phyloP scores from a whole-genome alignment of 2,113 vertebrate species.

The Myiozetetes cayanensis region DNA sequence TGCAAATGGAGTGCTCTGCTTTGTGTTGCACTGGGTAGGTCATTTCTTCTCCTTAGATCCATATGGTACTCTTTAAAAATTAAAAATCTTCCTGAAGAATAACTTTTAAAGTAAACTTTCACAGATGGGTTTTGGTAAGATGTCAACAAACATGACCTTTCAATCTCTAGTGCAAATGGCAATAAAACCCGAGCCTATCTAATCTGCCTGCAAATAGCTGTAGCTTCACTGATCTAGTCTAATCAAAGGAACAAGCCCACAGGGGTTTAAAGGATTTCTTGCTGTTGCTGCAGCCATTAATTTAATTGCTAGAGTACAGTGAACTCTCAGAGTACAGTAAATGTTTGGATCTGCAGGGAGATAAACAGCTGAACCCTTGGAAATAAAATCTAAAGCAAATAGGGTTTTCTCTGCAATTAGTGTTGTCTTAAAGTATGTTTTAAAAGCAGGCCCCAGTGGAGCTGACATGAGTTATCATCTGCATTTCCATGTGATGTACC shows the following conservation, averaged over 20 bases:
- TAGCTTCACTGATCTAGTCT: constrained; percentile 72
- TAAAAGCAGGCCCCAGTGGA: constrained; percentile 14
- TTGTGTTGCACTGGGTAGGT: neutral
- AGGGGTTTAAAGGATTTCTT: constrained; percentile 72
- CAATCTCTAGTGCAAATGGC: constrained; percentile 60
- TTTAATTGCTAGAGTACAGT: constrained; percentile 74
- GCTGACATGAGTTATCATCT: constrained; percentile 23
- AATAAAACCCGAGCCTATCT: constrained; percentile 59
- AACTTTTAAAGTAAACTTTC: constrained; percentile 61
- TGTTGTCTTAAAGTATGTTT: constrained; percentile 53
- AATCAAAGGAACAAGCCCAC: constrained; percentile 75
- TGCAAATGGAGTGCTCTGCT: neutral
- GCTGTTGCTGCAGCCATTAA: constrained; percentile 69
- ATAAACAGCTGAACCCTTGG: constrained; percentile 62
- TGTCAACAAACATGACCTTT: constrained; percentile 71
- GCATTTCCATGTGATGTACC: neutral
- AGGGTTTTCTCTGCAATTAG: constrained; percentile 62
- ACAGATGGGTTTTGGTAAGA: constrained; percentile 59
- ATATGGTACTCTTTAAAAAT: constrained; percentile 42
- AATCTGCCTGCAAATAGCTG: constrained; percentile 75
- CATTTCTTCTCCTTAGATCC: constrained; percentile 2
- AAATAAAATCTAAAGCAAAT: constrained; percentile 53
- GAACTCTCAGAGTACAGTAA: constrained; percentile 67
- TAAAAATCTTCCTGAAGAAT: constrained; percentile 50
- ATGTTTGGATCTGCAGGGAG: constrained; percentile 63